Base-by-base conservation (phyloP, 2,888 invertebrate genomes). In the Rotaria socialis region DNA sequence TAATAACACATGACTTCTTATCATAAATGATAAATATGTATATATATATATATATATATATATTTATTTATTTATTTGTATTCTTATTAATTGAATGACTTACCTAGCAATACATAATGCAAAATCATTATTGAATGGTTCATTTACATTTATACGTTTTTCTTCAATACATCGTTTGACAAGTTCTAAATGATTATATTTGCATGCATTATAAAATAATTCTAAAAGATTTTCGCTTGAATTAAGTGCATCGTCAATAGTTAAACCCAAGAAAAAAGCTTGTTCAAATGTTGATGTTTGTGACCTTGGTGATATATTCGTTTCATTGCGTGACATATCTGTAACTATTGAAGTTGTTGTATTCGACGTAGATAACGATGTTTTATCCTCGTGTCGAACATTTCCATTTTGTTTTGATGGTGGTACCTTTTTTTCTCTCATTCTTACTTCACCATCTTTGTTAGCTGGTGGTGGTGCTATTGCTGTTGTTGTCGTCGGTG, bases 201-300 rank as follows among this genome's bases (percentile, higher is more conserved):
- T 84, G 47, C 84, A 84, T 56, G 84, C 55, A 55, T 84, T 84
- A 41, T 55, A 84, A 19, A 84, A 84, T 55, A 55, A 41, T 84
- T 84, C 84, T 22, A 24, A 47, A 22, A 55, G n/a, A 55, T 84
- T 84, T 84, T 84, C 56, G 11, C 55, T 56, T 84, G 80, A 80
- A 47, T 80, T 80, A 47, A 80, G 43, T 14, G 80, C 80, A 80
- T 80, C 80, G 24, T 80, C 80, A 47, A 80, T 47, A 24, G 47
- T 47, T 80, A 80, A 80, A 47, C 80, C 80, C 7, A 80, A 80
- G 47, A 80, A 80, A 80, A 80, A 80, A 5, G 80, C 80, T 47
- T 80, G 43, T 80, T 80, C 80, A 47, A 80, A 47, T 47, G 80
- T 80, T 80, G 47, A 24, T 47, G 0, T 7, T n/a, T 22, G 43